These are phyloP conservation scores for Physeter macrocephalus DNA, from an alignment of 2,113 vertebrate genomes.

Conservation along the genomic window DNA sequence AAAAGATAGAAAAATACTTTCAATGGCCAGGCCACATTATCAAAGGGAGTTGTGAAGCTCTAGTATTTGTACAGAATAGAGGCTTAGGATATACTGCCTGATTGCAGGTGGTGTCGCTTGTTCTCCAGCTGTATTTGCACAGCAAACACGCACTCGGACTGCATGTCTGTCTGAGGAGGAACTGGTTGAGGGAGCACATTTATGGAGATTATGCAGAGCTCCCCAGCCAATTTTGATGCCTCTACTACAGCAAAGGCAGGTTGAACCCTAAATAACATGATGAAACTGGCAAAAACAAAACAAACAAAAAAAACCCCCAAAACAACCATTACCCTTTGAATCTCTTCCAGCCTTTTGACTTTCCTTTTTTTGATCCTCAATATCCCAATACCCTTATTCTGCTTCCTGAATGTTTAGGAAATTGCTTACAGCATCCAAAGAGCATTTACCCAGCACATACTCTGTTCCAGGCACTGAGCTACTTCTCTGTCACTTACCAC, in stretches of 20 bases:
- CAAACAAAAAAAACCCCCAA: too few relatives aligned
- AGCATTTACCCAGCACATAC: not conserved
- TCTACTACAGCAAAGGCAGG: not conserved
- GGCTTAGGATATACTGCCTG: not conserved
- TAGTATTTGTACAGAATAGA: not conserved
- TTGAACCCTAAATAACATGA: not conserved
- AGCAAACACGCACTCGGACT: not conserved
- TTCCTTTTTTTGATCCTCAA: not conserved
- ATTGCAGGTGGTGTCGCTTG: not conserved
- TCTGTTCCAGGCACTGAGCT: not conserved
- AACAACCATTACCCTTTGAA: not conserved
- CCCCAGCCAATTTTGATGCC: rapidly evolving
- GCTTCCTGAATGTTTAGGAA: not conserved
- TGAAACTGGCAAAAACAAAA: not conserved
- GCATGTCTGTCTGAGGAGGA: not conserved
- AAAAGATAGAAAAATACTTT: not conserved
- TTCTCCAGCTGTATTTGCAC: not conserved
- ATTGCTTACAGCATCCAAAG: not conserved
- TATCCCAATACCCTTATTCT: not conserved
- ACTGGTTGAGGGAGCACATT: not conserved
- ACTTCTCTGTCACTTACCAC: not conserved
- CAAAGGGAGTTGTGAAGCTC: not conserved
- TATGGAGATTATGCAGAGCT: not conserved
- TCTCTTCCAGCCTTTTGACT: not conserved
- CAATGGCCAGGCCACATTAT: not conserved